These are phyloP conservation scores for Ictalurus furcatus DNA, from an alignment of 2,113 vertebrate species.

Conservation along the genomic window DNA sequence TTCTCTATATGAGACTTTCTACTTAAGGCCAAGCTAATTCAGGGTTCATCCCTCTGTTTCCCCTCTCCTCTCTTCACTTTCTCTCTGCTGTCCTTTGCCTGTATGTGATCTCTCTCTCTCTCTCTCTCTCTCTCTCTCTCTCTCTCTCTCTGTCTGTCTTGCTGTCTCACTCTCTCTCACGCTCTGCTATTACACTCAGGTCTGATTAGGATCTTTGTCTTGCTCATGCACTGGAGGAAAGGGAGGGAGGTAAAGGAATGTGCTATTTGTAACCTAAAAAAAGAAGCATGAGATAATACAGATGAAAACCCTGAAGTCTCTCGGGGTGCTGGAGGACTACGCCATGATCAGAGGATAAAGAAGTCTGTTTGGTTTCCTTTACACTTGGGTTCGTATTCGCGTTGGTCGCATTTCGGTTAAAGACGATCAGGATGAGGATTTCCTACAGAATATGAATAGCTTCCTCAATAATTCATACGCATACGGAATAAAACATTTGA, in stretches of 20 bases:
- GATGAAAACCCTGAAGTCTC: constrained; percentile 66
- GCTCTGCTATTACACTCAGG: constrained; percentile 70
- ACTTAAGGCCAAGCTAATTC: background rate
- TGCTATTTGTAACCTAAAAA: constrained; percentile 68
- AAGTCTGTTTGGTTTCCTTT: constrained; percentile 52
- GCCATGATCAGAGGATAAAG: constrained; percentile 58
- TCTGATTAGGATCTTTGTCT: constrained; percentile 73
- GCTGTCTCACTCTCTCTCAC: constrained; percentile 49
- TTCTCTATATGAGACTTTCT: background rate
- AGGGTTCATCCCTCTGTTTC: background rate
- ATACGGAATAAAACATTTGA: background rate
- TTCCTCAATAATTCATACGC: background rate
- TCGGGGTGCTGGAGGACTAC: constrained; percentile 57
- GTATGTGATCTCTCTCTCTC: constrained; percentile 15
- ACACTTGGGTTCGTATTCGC: constrained; percentile 48
- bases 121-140: constrained; percentile 1
- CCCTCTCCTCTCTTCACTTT: background rate
- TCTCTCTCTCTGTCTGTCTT: constrained; percentile 1
- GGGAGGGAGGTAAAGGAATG: constrained; percentile 40
- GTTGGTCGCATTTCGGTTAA: constrained; percentile 33
- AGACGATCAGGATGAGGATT: background rate
- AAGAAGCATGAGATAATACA: constrained; percentile 66
- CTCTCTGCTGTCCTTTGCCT: background rate
- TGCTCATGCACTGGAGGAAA: constrained; percentile 56
- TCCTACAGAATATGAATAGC: background rate